Conservation (phyloP, 2,797 vertebrate genomes). For the Leptoclinus maculatus region DNA sequence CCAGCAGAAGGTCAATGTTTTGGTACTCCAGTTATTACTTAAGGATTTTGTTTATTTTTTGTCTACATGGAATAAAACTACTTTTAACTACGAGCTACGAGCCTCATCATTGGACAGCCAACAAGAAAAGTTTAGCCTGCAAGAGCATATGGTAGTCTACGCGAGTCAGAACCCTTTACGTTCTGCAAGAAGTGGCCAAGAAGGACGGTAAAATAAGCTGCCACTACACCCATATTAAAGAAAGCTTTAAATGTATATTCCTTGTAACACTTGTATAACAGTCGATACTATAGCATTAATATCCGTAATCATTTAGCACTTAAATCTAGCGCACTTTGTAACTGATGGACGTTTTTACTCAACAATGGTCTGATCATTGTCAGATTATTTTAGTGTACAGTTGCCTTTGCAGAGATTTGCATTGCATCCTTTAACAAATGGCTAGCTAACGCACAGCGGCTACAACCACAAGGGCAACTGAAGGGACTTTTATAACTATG, state of each 20-base stretch:
- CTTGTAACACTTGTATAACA: not conserved
- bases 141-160: no score
- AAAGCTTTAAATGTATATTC: not conserved
- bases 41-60: no score
- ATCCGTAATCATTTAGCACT: not conserved
- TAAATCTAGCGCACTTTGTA: not conserved
- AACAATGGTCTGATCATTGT: fast-evolving
- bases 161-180: no score
- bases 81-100: no score
- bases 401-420: not conserved
- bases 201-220: no score
- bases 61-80: no score
- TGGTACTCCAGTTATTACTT: no score
- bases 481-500: not conserved
- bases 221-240: not conserved
- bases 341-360: fast-evolving
- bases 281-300: not conserved
- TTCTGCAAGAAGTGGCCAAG: no score
- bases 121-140: no score
- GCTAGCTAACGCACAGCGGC: constrained; percentile 6
- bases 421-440: not conserved
- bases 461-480: constrained; percentile 45
- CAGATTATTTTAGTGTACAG: not conserved
- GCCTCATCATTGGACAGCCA: no score
- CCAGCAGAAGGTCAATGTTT: no score